Base-by-base conservation (phyloP, 2,888 invertebrate species). In the Lycia hirtaria region DNA sequence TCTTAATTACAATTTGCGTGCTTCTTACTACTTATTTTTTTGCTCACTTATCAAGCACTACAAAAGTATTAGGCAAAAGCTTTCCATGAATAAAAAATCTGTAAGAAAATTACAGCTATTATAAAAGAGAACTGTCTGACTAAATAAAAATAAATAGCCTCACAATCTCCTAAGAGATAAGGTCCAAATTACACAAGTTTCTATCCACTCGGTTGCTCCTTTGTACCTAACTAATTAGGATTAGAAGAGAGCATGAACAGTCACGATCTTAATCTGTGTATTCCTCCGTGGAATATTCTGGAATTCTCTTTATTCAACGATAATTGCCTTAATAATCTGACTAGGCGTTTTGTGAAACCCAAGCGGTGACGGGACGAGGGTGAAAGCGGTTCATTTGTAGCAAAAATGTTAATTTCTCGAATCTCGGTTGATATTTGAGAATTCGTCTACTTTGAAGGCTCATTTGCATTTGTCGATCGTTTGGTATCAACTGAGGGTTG, bases 231-330 rank as follows among this genome's bases (percentile, higher is more conserved):
- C 72, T 81, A 82, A 83, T 83, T 80, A 81, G 80, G 76, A 81
- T 80, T 78, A 77, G 71, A 72, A 73, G 71, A 68, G 73, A 69
- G 72, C 78, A 67, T 73, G 75, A 81, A 82, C 82, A 81, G 80
- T 78, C 66, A 69, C 71, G 80, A 81, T 83, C 67, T 51, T 77
- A 77, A 83, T 85, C 83, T 80, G 56, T 60, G 61, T 68, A 68
- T 67, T 70, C 64, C 69, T 65, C 57, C 60, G 51, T 26, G 68
- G 70, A 63, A 63, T 62, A 65, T 59, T 66, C 60, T 56, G 50
- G 44, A 70, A 66, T 63, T 67, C 63, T 64, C 68, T 64, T 69
- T 67, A 71, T 72, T 67, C 65, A 68, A 71, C 68, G 60, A 71
- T 72, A 74, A 76, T 76, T 73, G 71, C 67, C 64, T 66, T 69